Conservation (phyloP, 2,797 vertebrate genomes). For the Microhierax caerulescens region DNA sequence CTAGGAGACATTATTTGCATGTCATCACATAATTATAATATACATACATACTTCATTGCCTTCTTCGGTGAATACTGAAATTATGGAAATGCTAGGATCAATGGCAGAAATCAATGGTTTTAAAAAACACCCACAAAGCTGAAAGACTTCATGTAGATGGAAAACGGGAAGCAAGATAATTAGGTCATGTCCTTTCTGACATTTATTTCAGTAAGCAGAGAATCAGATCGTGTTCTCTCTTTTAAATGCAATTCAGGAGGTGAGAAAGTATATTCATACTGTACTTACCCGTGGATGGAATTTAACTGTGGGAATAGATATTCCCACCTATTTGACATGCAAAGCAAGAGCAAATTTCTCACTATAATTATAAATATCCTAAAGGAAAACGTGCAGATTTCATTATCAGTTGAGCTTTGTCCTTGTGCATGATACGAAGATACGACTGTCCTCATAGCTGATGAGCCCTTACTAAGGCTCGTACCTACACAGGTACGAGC, state of each 20-base stretch:
- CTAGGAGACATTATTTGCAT: not conserved
- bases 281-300: not conserved
- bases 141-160: not conserved
- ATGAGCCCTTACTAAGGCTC: not conserved
- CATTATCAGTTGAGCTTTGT: not conserved
- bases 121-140: not conserved
- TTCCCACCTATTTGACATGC: not conserved
- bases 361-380: not conserved
- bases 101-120: not conserved
- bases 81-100: constrained; percentile 7
- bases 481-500: fast-evolving
- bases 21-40: not conserved
- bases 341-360: not conserved
- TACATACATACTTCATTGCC: not conserved
- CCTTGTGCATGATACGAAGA: not conserved
- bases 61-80: not conserved
- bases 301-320: not conserved
- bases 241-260: not conserved
- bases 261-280: not conserved
- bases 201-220: not conserved
- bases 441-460: not conserved
- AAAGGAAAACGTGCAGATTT: not conserved
- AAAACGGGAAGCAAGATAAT: not conserved
- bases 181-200: not conserved
- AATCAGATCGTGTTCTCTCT: not conserved